These are phyloP conservation scores for Seriola dumerili DNA, from an alignment of 2,113 vertebrate genomes.

Conservation along the genomic window DNA sequence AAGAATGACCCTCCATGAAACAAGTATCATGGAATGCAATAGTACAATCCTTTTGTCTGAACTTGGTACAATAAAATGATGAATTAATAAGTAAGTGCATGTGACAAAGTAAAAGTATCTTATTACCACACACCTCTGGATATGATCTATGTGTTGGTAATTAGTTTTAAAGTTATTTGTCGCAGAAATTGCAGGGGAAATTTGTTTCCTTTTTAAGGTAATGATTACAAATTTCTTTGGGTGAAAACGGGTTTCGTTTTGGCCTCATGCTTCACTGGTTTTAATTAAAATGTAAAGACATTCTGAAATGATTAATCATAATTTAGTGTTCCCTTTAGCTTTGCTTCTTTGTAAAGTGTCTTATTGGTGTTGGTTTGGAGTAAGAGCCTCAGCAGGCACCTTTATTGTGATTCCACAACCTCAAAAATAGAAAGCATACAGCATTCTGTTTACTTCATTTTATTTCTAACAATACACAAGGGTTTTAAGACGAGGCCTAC, in stretches of 20 bases:
- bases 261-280: conserved; percentile 55
- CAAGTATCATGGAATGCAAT: neutral
- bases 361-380: conserved; percentile 19
- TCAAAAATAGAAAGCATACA: neutral
- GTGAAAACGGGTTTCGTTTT: conserved; percentile 50
- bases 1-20: neutral
- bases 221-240: conserved; percentile 54
- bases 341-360: conserved; percentile 31
- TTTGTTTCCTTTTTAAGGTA: conserved; percentile 45
- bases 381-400: conserved; percentile 23
- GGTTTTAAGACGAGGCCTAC: conserved; percentile 40
- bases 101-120: neutral
- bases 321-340: conserved; percentile 42
- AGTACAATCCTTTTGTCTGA: too few species aligned
- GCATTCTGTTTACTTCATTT: conserved; percentile 22
- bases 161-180: conserved; percentile 38
- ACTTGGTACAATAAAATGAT: neutral
- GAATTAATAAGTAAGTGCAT: neutral
- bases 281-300: conserved; percentile 68
- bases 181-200: conserved; percentile 17
- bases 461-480: conserved; percentile 50
- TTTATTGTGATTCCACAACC: conserved; percentile 29
- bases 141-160: conserved; percentile 14
- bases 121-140: neutral
- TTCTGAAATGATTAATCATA: conserved; percentile 59